Evolutionary conservation across 2,113 vertebrate genomes (phyloP).

Genomic region (Thalassarche chlororhynchos): DNA sequence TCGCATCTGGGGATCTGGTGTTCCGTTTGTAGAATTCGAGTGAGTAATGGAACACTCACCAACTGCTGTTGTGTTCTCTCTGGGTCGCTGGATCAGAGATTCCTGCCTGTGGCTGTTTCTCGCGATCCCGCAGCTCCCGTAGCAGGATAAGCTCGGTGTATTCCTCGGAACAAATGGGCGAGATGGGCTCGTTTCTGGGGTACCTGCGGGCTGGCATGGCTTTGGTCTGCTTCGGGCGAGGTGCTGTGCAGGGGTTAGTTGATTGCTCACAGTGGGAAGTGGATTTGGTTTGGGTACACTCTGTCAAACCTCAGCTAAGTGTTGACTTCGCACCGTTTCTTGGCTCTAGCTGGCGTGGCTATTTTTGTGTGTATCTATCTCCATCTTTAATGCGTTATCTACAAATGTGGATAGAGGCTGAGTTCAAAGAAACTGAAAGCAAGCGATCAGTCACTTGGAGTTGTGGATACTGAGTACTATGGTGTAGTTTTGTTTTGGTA

Average conservation of each 20-base stretch:
- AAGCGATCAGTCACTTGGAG: background rate
- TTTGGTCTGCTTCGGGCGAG: accelerated
- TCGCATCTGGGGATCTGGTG: background rate
- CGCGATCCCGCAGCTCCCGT: accelerated
- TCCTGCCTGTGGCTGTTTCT: background rate
- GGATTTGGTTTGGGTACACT: background rate
- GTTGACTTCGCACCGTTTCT: background rate
- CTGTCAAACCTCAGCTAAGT: background rate
- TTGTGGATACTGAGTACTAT: background rate
- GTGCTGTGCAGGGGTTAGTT: background rate
- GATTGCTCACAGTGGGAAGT: background rate
- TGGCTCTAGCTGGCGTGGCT: background rate
- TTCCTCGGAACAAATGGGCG: accelerated
- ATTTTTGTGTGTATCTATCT: background rate
- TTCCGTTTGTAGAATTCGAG: background rate
- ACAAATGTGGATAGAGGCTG: background rate
- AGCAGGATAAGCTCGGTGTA: background rate
- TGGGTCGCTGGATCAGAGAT: background rate
- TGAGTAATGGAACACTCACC: background rate
- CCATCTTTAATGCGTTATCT: background rate
- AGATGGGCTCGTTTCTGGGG: background rate
- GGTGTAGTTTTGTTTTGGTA: background rate
- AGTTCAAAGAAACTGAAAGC: slow-evolving; percentile 41
- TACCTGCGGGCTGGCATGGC: background rate
- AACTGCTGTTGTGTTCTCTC: background rate